Conservation (phyloP, 2,113 vertebrate genomes). For the Gasterosteus nipponicus region DNA sequence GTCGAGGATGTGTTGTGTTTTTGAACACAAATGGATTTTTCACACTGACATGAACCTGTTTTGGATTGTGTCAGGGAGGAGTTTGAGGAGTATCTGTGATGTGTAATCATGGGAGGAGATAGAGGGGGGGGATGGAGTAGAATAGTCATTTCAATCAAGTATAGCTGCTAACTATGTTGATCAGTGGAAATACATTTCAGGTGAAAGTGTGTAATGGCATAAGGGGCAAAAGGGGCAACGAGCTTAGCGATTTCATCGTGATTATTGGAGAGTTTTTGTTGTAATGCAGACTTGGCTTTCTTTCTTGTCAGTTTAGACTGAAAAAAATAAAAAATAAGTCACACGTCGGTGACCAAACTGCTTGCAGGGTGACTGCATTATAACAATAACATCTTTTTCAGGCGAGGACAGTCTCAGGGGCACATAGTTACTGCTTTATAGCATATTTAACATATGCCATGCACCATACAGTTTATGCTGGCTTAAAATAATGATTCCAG, state of each 20-base stretch:
- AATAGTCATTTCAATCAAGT: slow-evolving; percentile 74
- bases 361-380: neutral
- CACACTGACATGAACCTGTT: slow-evolving; percentile 77
- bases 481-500: neutral
- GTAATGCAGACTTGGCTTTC: neutral
- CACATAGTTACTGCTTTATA: neutral
- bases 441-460: neutral
- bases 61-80: slow-evolving; percentile 70
- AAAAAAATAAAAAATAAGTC: neutral
- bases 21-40: slow-evolving; percentile 89
- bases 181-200: slow-evolving; percentile 44
- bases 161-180: slow-evolving; percentile 50
- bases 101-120: slow-evolving; percentile 31
- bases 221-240: slow-evolving; percentile 19
- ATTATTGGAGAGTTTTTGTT: neutral
- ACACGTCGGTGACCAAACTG: neutral
- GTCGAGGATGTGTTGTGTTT: slow-evolving; percentile 87
- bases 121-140: slow-evolving; percentile 69
- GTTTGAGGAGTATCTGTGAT: slow-evolving; percentile 65
- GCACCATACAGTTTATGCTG: neutral
- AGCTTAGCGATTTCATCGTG: slow-evolving; percentile 9
- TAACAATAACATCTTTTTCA: neutral
- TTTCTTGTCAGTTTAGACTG: neutral
- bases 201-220: slow-evolving; percentile 35
- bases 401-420: neutral